Evolutionary conservation across 2,797 vertebrate genomes (phyloP), one percentile per base, ranked within the genome.

Genomic region (Crocodylus rhombifer): DNA sequence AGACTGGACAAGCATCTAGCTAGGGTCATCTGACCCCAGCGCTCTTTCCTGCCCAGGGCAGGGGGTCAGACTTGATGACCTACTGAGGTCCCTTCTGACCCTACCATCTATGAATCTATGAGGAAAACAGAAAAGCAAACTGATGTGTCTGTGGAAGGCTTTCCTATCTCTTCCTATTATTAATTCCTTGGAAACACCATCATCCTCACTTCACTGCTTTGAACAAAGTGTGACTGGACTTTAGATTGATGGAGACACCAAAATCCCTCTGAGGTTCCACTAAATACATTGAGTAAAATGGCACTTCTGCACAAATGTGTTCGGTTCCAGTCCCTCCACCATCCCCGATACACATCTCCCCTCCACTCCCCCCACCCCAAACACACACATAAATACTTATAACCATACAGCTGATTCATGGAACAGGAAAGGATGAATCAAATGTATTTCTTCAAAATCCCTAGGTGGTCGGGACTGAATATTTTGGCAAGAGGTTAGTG

Each of bases 381-480:
- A 51, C 42, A 51, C 42, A 51, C 42, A 51, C 42, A 51, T 51
- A 51, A 51, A 51, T 3, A 51, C 42, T 51, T 51, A 51, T 51
- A 51, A 93, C 88, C 94, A 91, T 94, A 4, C 76, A 30, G 84
- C 92, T 67, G 94, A 86, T 89, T 69, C 20, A 1, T 8, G 21
- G 86, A 65, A 91, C 93, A 91, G 95, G 21, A 56, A 14, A 56
- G 79, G 87, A 73, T 91, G 94, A 85, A 92, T 87, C 91, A 28
- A 94, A 30, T 5, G 1, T 74, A 87, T 93, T 89, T 90, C 80
- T 61, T 94, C 78, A 1, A 91, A 1, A 86, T 77, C 61, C 3
- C 92, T 88, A 96, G 89, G 87, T 92, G 94, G 95, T 91, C 94
- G 82, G 63, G 86, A 94, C 94, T 96, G 95, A 92, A 87, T 82